Percentiles rank a stretch among this genome's conserved stretches.
Evolutionary conservation across 2,888 invertebrate species (phyloP).

Genomic region (Oegoconia quadripuncta): DNA sequence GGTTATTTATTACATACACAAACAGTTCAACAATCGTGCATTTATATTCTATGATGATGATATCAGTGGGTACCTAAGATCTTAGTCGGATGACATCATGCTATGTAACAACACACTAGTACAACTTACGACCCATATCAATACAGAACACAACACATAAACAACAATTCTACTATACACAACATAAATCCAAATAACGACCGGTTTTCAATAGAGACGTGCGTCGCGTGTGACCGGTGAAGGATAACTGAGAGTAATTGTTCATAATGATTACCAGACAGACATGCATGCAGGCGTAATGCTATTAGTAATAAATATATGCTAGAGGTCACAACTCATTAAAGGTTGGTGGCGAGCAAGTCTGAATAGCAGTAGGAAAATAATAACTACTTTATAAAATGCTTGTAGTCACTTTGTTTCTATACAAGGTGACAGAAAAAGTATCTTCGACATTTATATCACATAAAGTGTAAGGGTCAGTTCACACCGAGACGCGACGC

Average conservation of each 20-base stretch:
- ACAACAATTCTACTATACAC: background rate
- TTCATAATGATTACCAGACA: too few relatives aligned
- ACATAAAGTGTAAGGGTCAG: too few relatives aligned
- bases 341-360: background rate
- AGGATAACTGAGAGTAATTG: conserved; percentile 27
- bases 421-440: too few relatives aligned
- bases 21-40: too few relatives aligned
- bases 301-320: conserved; percentile 4
- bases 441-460: too few relatives aligned
- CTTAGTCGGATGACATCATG: background rate
- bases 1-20: background rate
- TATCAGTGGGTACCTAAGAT: background rate
- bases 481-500: too few relatives aligned
- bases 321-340: conserved; percentile 6
- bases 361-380: background rate
- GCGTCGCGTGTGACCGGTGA: conserved; percentile 17
- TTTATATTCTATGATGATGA: too few relatives aligned
- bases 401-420: too few relatives aligned
- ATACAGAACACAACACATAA: conserved; percentile 19
- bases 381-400: too few relatives aligned
- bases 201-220: conserved; percentile 14
- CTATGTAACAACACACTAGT: background rate
- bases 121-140: conserved; percentile 46
- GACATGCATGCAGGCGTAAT: conserved; percentile 3
- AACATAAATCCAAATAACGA: background rate